Conservation (phyloP, 2,888 invertebrate genomes). For the Nomada fucata region DNA sequence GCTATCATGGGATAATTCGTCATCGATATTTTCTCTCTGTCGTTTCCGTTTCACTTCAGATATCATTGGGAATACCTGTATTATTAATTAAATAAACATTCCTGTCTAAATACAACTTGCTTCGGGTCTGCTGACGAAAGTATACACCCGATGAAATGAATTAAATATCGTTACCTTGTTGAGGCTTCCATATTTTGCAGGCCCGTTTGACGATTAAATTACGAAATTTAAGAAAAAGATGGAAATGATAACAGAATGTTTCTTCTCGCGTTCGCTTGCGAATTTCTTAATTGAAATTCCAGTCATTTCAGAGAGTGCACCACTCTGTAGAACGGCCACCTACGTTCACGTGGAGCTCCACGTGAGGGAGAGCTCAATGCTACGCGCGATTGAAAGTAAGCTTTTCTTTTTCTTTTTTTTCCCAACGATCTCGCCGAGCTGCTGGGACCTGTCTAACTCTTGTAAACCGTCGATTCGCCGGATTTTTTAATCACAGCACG, state of each 20-base stretch:
- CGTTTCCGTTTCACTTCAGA: too few relatives aligned
- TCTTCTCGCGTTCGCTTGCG: not conserved
- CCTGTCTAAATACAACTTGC: too few relatives aligned
- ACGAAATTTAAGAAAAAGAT: not conserved
- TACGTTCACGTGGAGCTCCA: constrained; percentile 82
- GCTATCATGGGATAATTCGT: too few relatives aligned
- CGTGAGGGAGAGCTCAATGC: constrained; percentile 79
- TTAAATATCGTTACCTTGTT: too few relatives aligned
- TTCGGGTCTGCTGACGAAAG: too few relatives aligned
- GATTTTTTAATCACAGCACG: constrained; percentile 55
- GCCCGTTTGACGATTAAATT: too few relatives aligned
- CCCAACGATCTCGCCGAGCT: constrained; percentile 23
- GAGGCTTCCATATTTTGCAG: too few relatives aligned
- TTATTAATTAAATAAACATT: too few relatives aligned
- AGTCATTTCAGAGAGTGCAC: constrained; percentile 18
- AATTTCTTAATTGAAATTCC: constrained; percentile 43
- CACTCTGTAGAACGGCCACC: constrained; percentile 65
- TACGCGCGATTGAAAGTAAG: constrained; percentile 74
- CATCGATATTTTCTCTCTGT: too few relatives aligned
- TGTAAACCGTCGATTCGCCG: constrained; percentile 54
- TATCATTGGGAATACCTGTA: too few relatives aligned
- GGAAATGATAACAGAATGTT: not conserved
- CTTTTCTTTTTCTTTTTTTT: constrained; percentile 60
- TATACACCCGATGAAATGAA: too few relatives aligned
- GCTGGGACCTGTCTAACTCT: constrained; percentile 26